phyloP scores from a whole-genome alignment of 2,113 vertebrate species.

The Crotophaga sulcirostris region DNA sequence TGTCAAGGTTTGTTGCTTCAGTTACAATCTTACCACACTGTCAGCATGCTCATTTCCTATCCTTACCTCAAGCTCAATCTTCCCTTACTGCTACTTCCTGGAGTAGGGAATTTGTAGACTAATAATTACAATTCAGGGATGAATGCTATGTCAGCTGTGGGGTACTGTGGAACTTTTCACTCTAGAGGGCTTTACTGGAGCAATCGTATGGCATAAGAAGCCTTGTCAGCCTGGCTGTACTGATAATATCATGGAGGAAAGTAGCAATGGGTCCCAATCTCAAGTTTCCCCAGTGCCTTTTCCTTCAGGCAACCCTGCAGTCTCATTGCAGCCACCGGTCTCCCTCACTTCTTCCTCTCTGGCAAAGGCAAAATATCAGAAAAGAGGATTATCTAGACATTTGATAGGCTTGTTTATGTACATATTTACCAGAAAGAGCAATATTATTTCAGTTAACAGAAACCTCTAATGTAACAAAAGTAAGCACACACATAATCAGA shows the following conservation, averaged over 20 bases:
- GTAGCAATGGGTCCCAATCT: background rate
- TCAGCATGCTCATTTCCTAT: background rate
- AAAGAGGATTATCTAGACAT: background rate
- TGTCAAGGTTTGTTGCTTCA: background rate
- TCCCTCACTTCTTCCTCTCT: background rate
- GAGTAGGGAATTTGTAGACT: background rate
- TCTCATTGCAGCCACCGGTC: background rate
- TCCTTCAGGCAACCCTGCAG: background rate
- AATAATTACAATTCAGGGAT: background rate
- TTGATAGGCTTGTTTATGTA: background rate
- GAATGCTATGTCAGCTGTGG: background rate
- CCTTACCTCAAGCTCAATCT: background rate
- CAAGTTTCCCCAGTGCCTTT: background rate
- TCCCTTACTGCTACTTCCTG: background rate
- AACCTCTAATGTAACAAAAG: fast-evolving
- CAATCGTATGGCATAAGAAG: fast-evolving
- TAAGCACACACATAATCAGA: fast-evolving
- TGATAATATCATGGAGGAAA: background rate
- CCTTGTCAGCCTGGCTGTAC: background rate
- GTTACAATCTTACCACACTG: background rate
- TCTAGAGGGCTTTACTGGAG: background rate
- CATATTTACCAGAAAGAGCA: background rate
- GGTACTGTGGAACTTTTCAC: fast-evolving
- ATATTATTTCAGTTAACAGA: background rate
- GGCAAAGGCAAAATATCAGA: background rate